These are phyloP conservation scores for Gadus chalcogrammus DNA, from an alignment of 2,113 vertebrate species.

Conservation along the genomic window DNA sequence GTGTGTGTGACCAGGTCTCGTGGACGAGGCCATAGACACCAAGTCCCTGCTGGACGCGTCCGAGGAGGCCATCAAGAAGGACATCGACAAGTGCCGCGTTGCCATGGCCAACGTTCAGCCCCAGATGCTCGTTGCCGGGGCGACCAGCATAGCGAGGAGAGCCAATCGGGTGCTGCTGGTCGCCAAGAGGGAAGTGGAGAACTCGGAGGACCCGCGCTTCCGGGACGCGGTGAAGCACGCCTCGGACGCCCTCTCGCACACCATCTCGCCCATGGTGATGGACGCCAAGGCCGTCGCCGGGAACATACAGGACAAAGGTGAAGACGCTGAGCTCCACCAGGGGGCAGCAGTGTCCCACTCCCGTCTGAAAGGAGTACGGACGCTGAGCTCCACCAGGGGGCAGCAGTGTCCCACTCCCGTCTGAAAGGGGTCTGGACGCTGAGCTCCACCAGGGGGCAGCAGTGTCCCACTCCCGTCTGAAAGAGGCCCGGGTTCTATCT, in stretches of 20 bases:
- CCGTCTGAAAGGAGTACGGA: neutral
- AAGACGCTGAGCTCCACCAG: too few relatives aligned
- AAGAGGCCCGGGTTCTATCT: neutral
- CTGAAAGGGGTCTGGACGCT: neutral
- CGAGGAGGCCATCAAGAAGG: constrained; percentile 98
- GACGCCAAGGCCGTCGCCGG: constrained; percentile 97
- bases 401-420: neutral
- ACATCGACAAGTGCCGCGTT: constrained; percentile 97
- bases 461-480: neutral
- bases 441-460: too few relatives aligned
- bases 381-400: too few relatives aligned
- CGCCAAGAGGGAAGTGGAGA: constrained; percentile 94
- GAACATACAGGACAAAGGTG: constrained; percentile 96
- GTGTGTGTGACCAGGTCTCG: constrained; percentile 75
- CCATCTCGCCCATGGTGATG: constrained; percentile 98
- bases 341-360: neutral
- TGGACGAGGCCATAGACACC: constrained; percentile 98
- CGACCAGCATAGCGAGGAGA: constrained; percentile 94
- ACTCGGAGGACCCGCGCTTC: constrained; percentile 96
- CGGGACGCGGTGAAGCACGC: constrained; percentile 92
- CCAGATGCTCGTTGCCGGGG: constrained; percentile 97
- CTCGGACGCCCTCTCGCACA: constrained; percentile 91
- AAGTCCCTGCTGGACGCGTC: constrained; percentile 95
- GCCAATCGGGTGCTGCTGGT: constrained; percentile 95
- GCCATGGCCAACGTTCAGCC: constrained; percentile 98